Percentiles rank a stretch among this genome's conserved stretches.
Conservation (phyloP, 2,797 vertebrate species). For the Nyctibius grandis region DNA sequence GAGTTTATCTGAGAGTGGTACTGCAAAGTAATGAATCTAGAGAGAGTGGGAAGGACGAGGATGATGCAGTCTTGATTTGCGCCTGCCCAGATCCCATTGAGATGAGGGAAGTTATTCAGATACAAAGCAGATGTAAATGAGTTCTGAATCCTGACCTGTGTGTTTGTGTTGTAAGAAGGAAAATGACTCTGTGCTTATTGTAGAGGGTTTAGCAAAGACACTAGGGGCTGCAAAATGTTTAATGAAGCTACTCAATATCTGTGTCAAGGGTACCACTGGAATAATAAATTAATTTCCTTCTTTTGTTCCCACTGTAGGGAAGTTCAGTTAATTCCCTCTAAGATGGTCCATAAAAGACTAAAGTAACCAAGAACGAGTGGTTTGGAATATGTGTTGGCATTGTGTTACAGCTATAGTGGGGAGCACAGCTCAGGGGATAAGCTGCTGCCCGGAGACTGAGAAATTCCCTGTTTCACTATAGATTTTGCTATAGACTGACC, state of each 20-base stretch:
- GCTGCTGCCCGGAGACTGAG: background rate
- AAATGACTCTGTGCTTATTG: background rate
- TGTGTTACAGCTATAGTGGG: background rate
- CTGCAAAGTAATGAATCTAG: background rate
- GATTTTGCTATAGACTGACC: background rate
- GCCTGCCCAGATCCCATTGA: background rate
- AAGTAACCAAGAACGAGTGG: background rate
- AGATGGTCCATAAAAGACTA: background rate
- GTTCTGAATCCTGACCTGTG: background rate
- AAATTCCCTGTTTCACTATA: background rate
- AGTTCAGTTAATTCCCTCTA: constrained; percentile 7
- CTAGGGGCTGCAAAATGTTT: background rate
- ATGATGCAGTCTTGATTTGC: background rate
- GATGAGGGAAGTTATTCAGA: background rate
- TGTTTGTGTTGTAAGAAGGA: background rate
- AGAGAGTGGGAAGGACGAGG: background rate
- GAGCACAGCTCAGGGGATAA: background rate
- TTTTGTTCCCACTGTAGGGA: background rate
- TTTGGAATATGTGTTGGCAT: background rate
- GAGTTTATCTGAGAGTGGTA: background rate
- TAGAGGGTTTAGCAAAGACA: background rate
- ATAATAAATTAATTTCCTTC: background rate
- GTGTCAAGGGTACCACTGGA: background rate
- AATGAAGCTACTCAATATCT: constrained; percentile 14
- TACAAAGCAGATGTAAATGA: background rate